Base-by-base conservation (phyloP, 2,797 vertebrate species). In the Graptemys geographica region DNA sequence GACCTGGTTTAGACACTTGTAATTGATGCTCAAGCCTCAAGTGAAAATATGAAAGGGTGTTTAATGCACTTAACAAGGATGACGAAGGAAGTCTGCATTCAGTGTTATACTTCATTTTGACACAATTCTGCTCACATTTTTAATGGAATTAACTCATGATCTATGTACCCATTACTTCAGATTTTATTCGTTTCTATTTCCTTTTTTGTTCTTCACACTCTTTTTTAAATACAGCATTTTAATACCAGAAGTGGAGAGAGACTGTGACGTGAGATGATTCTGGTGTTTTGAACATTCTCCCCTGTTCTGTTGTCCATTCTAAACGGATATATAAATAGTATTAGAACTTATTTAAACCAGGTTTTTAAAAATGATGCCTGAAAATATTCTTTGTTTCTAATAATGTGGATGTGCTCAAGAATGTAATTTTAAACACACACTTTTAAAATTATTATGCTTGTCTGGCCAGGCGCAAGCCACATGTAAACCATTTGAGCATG, bases 61-160 rank as follows among this genome's bases (percentile, higher is more conserved):
- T 92, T 92, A 95, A 94, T 92, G 95, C 18, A 28, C 28, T 94
- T 96, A 93, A 92, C 53, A 62, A 94, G 79, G 90, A 85, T 0
- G 4, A 79, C 0, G 6, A 82, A 91, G 83, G n/a, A 96, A 94
- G 76, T 93, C 95, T 93, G 15, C 47, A 27, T 93, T 92, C 55
- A 80, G 55, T 27, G 4, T 94, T 91, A 80, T 84, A 62, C 69
- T 96, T 96, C 41, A 87, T 96, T 95, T 95, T 96, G 85, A 81
- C 88, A 89, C 41, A 85, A 62, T 72, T 92, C 69, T 92, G 5
- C 79, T 95, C 87, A 83, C 52, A 83, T 93, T 96, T 69, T 94
- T 91, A 92, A 86, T 89, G 49, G 59, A 95, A 95, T 78, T 92
- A 95, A 84, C 69, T 93, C 6, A 21, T 88, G 83, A 92, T 90